Percentiles rank a stretch among this genome's conserved stretches.
phyloP scores from a whole-genome alignment of 2,888 invertebrate genomes.

The Thereva nobilitata region DNA sequence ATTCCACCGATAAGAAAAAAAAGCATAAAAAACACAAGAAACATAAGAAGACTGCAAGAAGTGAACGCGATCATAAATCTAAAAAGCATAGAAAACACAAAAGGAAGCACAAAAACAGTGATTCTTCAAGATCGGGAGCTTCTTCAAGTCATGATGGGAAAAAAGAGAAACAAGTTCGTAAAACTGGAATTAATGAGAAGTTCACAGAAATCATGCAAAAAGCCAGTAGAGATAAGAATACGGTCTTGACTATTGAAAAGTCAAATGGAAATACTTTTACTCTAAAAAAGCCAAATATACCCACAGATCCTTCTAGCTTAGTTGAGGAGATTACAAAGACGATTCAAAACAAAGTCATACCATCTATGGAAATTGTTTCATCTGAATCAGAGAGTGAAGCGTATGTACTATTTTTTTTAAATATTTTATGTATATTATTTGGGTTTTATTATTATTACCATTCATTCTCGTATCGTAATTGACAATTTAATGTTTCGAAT shows the following conservation, averaged over 20 bases:
- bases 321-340: constrained; percentile 61
- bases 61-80: constrained; percentile 60
- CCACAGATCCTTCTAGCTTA: constrained; percentile 60
- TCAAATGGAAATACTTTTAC: constrained; percentile 50
- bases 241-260: constrained; percentile 46
- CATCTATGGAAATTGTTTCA: constrained; percentile 67
- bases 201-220: constrained; percentile 56
- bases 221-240: constrained; percentile 48
- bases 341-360: constrained; percentile 53
- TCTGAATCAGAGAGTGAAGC: constrained; percentile 69
- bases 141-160: constrained; percentile 22
- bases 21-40: constrained; percentile 69
- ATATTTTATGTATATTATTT: neutral
- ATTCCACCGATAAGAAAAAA: constrained; percentile 59
- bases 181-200: constrained; percentile 48
- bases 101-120: constrained; percentile 58
- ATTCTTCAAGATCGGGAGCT: constrained; percentile 32
- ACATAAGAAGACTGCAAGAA: constrained; percentile 66
- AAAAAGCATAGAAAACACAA: constrained; percentile 69
- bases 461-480: too few species aligned
- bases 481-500: too few species aligned
- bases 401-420: constrained; percentile 49
- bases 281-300: constrained; percentile 51
- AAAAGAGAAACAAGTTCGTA: constrained; percentile 1
- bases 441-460: too few species aligned